These are phyloP conservation scores for Phrynocephalus versicolor DNA, from an alignment of 2,113 vertebrate genomes.

Conservation along the genomic window DNA sequence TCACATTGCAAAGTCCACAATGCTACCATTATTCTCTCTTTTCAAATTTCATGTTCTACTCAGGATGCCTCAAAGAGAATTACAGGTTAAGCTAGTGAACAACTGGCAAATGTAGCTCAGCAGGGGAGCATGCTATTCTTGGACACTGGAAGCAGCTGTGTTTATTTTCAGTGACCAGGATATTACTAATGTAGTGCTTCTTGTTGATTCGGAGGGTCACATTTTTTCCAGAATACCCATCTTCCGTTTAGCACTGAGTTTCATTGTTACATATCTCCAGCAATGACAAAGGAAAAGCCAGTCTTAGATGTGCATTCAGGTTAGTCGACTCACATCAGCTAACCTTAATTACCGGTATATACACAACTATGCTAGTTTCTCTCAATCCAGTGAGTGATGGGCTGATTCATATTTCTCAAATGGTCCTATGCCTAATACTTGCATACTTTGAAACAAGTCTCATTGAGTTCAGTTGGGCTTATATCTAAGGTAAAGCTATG, in stretches of 20 bases:
- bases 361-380: slow-evolving; percentile 21
- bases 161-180: slow-evolving; percentile 43
- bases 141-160: slow-evolving; percentile 37
- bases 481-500: background rate
- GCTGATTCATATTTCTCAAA: background rate
- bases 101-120: slow-evolving; percentile 30
- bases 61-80: slow-evolving; percentile 29
- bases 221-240: slow-evolving; percentile 26
- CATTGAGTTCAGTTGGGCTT: background rate
- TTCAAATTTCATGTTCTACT: slow-evolving; percentile 10
- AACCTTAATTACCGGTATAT: slow-evolving; percentile 21
- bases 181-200: slow-evolving; percentile 33
- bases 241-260: slow-evolving; percentile 29
- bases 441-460: background rate
- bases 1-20: background rate
- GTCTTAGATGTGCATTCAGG: slow-evolving; percentile 11
- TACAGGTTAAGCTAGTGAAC: slow-evolving; percentile 38
- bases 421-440: no score
- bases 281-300: slow-evolving; percentile 29
- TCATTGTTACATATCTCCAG: slow-evolving; percentile 34
- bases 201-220: slow-evolving; percentile 19
- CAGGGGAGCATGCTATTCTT: slow-evolving; percentile 31
- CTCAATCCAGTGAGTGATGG: background rate
- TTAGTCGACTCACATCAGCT: slow-evolving; percentile 37
- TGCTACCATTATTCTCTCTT: background rate